Evolutionary conservation across 1,140 invertebrate genomes (phyloP).

Genomic region (Globodera ellingtonae): DNA sequence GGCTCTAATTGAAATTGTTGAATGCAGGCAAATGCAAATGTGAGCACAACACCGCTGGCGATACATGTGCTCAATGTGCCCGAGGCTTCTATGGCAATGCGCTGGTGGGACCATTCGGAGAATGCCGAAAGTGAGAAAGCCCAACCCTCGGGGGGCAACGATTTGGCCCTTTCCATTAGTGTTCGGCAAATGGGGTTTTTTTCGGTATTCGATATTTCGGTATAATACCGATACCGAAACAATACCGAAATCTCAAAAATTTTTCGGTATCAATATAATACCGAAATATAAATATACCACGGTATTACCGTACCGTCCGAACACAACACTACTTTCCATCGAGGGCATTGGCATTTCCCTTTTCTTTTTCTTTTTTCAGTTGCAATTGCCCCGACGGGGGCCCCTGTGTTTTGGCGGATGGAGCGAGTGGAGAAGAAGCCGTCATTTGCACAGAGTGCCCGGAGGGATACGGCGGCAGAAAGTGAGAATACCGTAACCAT

Average conservation of each 20-base stretch:
- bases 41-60: constrained; percentile 50
- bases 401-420: constrained; percentile 85
- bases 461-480: constrained; percentile 81
- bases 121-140: constrained; percentile 78
- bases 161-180: no score
- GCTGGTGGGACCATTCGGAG: constrained; percentile 78
- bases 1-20: no score
- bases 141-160: no score
- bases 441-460: constrained; percentile 93
- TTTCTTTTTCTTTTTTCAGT: not conserved
- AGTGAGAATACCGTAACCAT: constrained; percentile 25
- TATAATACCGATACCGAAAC: no score
- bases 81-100: constrained; percentile 93
- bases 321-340: not conserved
- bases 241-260: no score
- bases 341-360: not conserved
- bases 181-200: no score
- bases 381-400: constrained; percentile 89
- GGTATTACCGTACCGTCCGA: not conserved
- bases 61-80: constrained; percentile 86
- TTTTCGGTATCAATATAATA: no score
- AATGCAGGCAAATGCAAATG: constrained; percentile 40
- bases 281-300: no score
- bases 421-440: constrained; percentile 67
- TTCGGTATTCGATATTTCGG: no score